Evolutionary conservation across 2,113 vertebrate species (phyloP), one percentile per base, ranked within the genome.

Genomic region (human): DNA sequence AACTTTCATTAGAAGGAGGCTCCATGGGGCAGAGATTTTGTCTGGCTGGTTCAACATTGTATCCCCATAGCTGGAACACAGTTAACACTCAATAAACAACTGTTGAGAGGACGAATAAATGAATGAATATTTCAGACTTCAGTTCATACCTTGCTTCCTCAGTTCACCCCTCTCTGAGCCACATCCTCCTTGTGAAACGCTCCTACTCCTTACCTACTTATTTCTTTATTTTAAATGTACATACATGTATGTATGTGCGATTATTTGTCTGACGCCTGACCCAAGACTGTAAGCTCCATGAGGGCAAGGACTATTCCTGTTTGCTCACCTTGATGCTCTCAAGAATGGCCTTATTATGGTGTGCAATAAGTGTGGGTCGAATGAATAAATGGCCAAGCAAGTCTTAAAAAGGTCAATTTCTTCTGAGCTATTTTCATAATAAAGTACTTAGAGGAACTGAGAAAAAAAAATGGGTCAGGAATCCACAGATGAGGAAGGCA

Each of bases 391-490:
- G 8, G 66, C 45, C 52, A 64, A n/a, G 20, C 38, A 50, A 40
- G 30, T 55, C 59, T 45, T 57, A 73, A 16, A 50, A 20, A 93
- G 10, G 14, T 25, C 61, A 80, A 59, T 20, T 61, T 38, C 92
- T 78, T 85, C 50, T 73, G 85, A 93, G 75, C 48, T 87, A 25
- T 75, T 96, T 96, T 91, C 78, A 85, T 61, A 52, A 92, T 30
- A 61, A 79, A 73, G 68, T 45, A 27, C 79, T 73, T 16, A 59
- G 59, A 43, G 6, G 25, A 85, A 86, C 16, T 35, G 30, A 89
- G 13, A 27, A 12, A 32, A 66, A 57, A 57, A 88, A 52, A 30
- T 35, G 35, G 16, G 11, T 40, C 10, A 55, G 45, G 43, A 83
- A 38, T 48, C 25, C 30, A 88, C 40, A 64, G 16, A 55, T 50